Evolutionary conservation across 92 coral and sea anemone genomes (phyloP), one percentile per base, ranked within the genome.

Genomic region (Porites divaricata): DNA sequence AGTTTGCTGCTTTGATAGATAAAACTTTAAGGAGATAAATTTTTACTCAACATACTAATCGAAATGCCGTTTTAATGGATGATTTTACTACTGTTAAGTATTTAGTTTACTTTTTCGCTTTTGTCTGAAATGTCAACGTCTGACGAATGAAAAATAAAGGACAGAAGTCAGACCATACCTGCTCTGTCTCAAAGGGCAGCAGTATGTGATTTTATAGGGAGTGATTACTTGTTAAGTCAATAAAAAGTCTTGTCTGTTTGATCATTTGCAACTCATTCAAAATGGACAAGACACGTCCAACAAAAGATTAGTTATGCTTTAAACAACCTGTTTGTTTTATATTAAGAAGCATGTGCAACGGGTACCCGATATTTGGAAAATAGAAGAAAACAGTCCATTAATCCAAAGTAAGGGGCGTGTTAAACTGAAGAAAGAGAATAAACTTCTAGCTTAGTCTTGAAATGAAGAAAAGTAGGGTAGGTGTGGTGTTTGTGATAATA

Each of bases 291-390:
- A 35, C 4, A 35, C 45, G 45, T 57, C 25, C 13, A 58, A 75
- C 79, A 75, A 75, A 75, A 58, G 51, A 75, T 75, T 75, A 75
- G 59, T 58, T 75, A 75, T 75, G 79, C 79, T 75, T 75, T 25
- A 28, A 57, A 41, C 79, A 75, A 75, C 67, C 79, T 75, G 79
- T 75, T 58, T 75, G 79, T 75, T 75, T 58, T 75, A 24, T 52
- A 75, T 75, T 75, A 23, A 8, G 17, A 22, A 58, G n/a, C 79
- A 56, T 56, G 79, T 75, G 79, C 41, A 16, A 75, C 79, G 21
- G 79, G 79, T 75, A 75, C 67, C 52, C 28, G 57, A 23, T 24
- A 20, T 74, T 75, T 75, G 79, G 28, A 25, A 75, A 58, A 54
- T 2, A 45, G 1, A 72, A 19, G 3, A 9, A n/a, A 2, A 48